Conservation (phyloP, 2,797 vertebrate species). For the Chiroxiphia lanceolata region DNA sequence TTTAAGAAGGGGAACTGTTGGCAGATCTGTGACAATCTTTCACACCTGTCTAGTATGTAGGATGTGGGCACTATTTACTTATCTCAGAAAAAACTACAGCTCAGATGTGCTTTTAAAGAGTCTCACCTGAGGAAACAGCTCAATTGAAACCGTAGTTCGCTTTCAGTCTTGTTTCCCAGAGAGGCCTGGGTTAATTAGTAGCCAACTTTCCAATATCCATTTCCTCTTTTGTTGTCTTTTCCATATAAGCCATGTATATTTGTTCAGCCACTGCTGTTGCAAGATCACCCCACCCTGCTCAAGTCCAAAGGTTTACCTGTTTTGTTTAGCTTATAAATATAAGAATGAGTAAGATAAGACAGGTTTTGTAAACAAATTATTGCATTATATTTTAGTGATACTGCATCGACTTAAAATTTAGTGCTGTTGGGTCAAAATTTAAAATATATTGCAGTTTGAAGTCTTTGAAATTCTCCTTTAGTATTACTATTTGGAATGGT, state of each 20-base stretch:
- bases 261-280: background rate
- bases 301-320: conserved; percentile 15
- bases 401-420: background rate
- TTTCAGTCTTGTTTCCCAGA: background rate
- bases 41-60: background rate
- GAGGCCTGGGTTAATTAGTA: conserved; percentile 1
- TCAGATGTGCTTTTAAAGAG: background rate
- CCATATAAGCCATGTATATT: background rate
- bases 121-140: background rate
- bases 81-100: background rate
- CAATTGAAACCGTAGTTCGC: background rate
- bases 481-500: background rate
- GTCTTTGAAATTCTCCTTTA: background rate
- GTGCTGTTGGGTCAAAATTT: background rate
- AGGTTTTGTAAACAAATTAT: background rate
- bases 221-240: background rate
- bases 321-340: background rate
- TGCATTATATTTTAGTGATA: background rate
- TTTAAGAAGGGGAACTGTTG: background rate
- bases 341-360: background rate
- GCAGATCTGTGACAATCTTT: background rate
- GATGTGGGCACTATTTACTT: background rate
- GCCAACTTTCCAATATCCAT: background rate
- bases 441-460: background rate
- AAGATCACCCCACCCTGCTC: background rate